A percentile compares a stretch with the other conserved stretches of the same genome.
These are phyloP conservation scores for Macrophya annulata DNA, from an alignment of 2,888 invertebrate genomes.

Conservation along the genomic window DNA sequence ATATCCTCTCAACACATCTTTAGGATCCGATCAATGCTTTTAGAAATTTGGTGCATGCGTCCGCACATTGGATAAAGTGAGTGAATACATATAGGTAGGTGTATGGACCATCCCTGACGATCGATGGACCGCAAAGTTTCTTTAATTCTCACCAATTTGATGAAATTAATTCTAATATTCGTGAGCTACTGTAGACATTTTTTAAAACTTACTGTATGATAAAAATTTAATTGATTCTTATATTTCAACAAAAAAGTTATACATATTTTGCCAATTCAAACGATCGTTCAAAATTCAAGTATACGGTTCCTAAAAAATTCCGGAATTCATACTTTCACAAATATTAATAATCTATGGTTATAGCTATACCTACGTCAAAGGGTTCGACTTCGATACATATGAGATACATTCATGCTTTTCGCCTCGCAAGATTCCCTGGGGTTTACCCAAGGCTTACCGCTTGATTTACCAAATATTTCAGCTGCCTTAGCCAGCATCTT, in stretches of 20 bases:
- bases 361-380: neutral
- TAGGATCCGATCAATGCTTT: neutral
- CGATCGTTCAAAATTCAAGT: neutral
- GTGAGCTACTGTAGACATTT: too few relatives aligned
- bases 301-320: neutral
- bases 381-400: neutral
- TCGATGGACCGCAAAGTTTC: neutral
- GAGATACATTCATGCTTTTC: neutral
- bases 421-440: neutral
- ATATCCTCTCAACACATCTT: slow-evolving; percentile 18
- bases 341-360: neutral
- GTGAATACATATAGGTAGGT: neutral
- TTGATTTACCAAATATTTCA: slow-evolving; percentile 12
- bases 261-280: neutral
- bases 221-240: neutral
- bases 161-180: neutral
- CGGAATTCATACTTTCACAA: neutral
- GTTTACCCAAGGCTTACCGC: neutral
- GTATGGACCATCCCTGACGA: neutral
- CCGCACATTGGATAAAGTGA: slow-evolving; percentile 1
- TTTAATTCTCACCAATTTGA: neutral
- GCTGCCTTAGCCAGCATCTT: neutral
- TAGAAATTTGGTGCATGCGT: neutral
- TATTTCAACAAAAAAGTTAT: neutral
- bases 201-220: too few relatives aligned